A percentile compares a stretch with the other conserved stretches of the same genome.
Evolutionary conservation across 2,113 vertebrate species (phyloP).

Genomic region (Tragelaphus strepsiceros): DNA sequence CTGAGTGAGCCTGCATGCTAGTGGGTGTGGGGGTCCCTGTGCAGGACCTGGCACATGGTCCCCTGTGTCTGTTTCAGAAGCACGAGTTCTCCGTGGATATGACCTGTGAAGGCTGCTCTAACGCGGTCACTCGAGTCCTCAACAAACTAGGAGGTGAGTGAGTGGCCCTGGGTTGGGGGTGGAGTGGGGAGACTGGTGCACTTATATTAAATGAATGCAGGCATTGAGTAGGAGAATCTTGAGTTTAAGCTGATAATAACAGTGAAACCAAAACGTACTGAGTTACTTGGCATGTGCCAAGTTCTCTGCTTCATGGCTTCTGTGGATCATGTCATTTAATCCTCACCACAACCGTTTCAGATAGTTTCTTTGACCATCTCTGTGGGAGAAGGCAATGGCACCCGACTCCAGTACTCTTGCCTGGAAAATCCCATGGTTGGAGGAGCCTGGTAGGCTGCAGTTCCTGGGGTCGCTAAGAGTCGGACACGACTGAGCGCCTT

Average conservation of each 20-base stretch:
- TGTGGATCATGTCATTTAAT: neutral
- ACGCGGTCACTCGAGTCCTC: constrained; percentile 90
- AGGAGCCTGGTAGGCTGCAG: too few species aligned
- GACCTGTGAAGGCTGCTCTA: constrained; percentile 95
- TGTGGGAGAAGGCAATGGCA: too few species aligned
- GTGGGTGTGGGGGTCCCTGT: neutral
- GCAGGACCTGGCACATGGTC: neutral
- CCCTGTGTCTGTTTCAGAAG: constrained; percentile 80
- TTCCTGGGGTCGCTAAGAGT: too few species aligned
- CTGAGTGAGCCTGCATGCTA: neutral
- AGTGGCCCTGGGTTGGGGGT: neutral
- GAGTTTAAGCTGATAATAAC: neutral
- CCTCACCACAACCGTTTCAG: neutral
- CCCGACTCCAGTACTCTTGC: too few species aligned
- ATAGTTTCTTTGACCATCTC: neutral
- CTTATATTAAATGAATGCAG: neutral
- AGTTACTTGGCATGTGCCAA: neutral
- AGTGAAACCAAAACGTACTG: neutral
- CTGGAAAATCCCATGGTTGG: too few species aligned
- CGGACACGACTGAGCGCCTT: too few species aligned
- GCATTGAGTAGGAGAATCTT: neutral
- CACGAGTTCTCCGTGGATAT: constrained; percentile 96
- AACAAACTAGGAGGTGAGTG: constrained; percentile 87
- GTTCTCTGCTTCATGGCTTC: neutral
- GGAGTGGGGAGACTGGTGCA: neutral